These are phyloP conservation scores for Tyria jacobaeae DNA, from an alignment of 2,888 invertebrate genomes.

Conservation along the genomic window DNA sequence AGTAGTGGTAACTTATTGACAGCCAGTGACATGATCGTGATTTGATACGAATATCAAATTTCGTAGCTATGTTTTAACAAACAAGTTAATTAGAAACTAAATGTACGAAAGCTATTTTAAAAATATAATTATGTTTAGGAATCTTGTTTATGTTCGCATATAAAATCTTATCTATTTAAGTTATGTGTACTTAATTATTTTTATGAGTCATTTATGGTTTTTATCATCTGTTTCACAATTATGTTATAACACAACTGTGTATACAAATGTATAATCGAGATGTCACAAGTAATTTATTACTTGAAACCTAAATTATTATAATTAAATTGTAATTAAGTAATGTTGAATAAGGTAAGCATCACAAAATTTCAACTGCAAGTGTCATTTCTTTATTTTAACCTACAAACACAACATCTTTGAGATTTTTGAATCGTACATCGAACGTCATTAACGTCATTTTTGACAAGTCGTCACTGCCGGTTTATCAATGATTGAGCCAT, in stretches of 20 bases:
- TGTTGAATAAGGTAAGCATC: too few relatives aligned
- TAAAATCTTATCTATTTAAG: conserved; percentile 9
- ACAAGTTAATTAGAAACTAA: conserved; percentile 5
- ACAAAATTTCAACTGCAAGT: too few relatives aligned
- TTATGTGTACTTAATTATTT: conserved; percentile 2
- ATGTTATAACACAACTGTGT: neutral
- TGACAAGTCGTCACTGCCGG: too few relatives aligned
- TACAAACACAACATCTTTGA: too few relatives aligned
- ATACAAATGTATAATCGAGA: neutral
- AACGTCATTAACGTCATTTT: neutral
- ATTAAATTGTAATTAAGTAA: neutral
- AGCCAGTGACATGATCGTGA: conserved; percentile 11
- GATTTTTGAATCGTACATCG: neutral
- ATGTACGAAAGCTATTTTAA: conserved; percentile 7
- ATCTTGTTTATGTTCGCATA: conserved; percentile 5
- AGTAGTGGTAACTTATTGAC: conserved; percentile 7
- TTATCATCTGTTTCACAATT: conserved; percentile 12
- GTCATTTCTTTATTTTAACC: too few relatives aligned
- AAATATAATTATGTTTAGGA: conserved; percentile 4
- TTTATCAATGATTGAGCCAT: too few relatives aligned
- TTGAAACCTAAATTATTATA: neutral
- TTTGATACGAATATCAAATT: conserved; percentile 2
- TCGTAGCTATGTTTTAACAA: conserved; percentile 2
- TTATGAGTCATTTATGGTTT: neutral
- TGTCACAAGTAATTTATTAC: neutral